A percentile compares a stretch with the other conserved stretches of the same genome.
Conservation (phyloP, 2,113 vertebrate species). For the Eulacestoma nigropectus region DNA sequence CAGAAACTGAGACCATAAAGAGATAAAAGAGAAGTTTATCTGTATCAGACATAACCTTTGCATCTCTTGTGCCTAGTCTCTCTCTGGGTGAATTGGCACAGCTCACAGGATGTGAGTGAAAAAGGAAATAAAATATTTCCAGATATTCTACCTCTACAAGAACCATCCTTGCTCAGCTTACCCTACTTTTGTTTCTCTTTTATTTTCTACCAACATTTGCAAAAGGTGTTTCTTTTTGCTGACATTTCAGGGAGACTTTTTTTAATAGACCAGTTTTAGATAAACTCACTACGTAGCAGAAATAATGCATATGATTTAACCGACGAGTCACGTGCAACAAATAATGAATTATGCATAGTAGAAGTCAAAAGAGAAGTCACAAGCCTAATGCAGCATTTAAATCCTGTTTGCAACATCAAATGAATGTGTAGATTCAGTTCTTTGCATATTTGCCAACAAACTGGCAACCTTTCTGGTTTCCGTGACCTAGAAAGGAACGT, state of each 20-base stretch:
- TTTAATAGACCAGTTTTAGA: not conserved
- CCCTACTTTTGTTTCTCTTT: not conserved
- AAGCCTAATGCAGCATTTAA: slow-evolving; percentile 11
- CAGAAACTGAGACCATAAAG: not conserved
- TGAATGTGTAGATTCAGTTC: not conserved
- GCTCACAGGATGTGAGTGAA: not conserved
- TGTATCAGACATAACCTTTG: not conserved
- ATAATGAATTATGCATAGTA: slow-evolving; percentile 1
- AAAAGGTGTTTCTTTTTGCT: not conserved
- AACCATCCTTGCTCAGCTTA: not conserved
- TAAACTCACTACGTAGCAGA: not conserved
- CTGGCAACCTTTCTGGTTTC: not conserved
- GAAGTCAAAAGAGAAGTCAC: slow-evolving; percentile 11
- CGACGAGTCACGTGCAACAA: not conserved
- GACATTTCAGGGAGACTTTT: not conserved
- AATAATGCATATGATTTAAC: not conserved
- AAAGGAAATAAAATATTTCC: not conserved
- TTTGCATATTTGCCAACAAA: not conserved
- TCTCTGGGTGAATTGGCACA: not conserved
- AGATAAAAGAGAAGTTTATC: not conserved
- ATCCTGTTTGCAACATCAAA: slow-evolving; percentile 11
- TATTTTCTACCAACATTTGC: not conserved
- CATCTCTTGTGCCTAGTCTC: not conserved
- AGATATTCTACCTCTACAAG: not conserved
- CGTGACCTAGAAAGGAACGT: not conserved